A percentile compares a stretch with the other conserved stretches of the same genome.
Evolutionary conservation across 2,113 vertebrate genomes (phyloP).

Genomic region (Dromaius novaehollandiae): DNA sequence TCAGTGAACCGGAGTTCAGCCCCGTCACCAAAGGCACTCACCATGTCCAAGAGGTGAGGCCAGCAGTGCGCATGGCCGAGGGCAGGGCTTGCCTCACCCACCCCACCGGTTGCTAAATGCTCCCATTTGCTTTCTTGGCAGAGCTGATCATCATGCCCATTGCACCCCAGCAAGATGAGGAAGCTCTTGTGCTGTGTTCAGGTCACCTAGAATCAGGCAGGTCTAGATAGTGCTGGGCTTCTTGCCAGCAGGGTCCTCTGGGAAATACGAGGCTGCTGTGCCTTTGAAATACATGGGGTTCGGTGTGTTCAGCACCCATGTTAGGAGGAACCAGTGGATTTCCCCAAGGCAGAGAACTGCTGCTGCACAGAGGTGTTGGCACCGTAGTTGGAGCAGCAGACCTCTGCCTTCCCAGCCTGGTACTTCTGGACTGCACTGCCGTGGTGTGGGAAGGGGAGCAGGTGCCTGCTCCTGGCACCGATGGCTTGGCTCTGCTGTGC

Average conservation of each 20-base stretch:
- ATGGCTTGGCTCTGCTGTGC: neutral
- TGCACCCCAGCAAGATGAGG: neutral
- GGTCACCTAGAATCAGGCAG: neutral
- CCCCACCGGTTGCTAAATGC: neutral
- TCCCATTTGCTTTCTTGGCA: neutral
- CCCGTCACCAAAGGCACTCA: neutral
- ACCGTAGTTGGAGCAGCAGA: no score
- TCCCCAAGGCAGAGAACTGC: no score
- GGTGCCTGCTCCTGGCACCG: neutral
- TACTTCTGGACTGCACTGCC: neutral
- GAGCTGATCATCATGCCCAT: no score
- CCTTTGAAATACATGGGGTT: neutral
- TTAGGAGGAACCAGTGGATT: neutral
- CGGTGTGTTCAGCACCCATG: no score
- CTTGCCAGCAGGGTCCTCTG: neutral
- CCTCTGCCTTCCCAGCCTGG: no score
- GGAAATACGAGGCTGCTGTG: neutral
- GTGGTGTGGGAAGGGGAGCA: neutral
- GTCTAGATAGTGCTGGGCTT: neutral
- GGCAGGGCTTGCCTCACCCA: neutral
- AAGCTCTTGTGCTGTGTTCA: neutral
- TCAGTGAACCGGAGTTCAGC: neutral
- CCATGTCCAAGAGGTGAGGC: accelerated
- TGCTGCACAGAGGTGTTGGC: no score
- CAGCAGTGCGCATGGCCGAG: accelerated